Evolutionary conservation across 2,888 invertebrate genomes (phyloP), one percentile per base, ranked within the genome.

Genomic region (Orchesellides sinensis): DNA sequence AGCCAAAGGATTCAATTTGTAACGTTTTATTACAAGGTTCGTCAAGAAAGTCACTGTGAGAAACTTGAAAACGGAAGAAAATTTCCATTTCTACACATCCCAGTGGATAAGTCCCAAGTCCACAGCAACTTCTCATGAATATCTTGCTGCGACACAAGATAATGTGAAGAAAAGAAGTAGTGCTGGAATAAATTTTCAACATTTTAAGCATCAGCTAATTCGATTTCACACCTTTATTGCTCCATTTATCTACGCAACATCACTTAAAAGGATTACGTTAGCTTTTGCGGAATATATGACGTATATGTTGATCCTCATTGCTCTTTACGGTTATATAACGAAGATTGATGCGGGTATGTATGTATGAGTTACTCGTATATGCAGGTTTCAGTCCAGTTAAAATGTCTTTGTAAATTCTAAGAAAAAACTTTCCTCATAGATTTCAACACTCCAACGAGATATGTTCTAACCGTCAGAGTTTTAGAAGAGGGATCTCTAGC

Each of bases 11-110:
- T n/a, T n/a, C n/a, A n/a, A n/a, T n/a, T n/a, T n/a, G n/a, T n/a
- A n/a, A n/a, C n/a, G n/a, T n/a, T n/a, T n/a, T n/a, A n/a, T 10
- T 14, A 6, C 2, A 45, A 83, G 83, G 83, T 77, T 59, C 29
- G 77, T 77, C 29, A 65, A 77, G 21, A 70, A 45, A 45, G 54
- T 83, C 1, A 77, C 83, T 12, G 70, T 83, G 4, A 35, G 35
- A 47, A 83, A 77, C 52, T 52, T 83, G 14, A 77, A 72, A 27
- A 77, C 77, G 2, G 47, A 83, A n/a, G 61, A 77, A 29, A 72
- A 77, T 32, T 83, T 77, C 77, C 27, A 56, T 21, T 83, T 83
- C 27, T 77, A 65, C 23, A 14, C 59, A 1, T 81, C 69, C 8
- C 14, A 19, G 27, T 80, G 80, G 80, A 40, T 80, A 6, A 12